Evolutionary conservation across 2,797 vertebrate genomes (phyloP), one percentile per base, ranked within the genome.

Genomic region (Chanos chanos): DNA sequence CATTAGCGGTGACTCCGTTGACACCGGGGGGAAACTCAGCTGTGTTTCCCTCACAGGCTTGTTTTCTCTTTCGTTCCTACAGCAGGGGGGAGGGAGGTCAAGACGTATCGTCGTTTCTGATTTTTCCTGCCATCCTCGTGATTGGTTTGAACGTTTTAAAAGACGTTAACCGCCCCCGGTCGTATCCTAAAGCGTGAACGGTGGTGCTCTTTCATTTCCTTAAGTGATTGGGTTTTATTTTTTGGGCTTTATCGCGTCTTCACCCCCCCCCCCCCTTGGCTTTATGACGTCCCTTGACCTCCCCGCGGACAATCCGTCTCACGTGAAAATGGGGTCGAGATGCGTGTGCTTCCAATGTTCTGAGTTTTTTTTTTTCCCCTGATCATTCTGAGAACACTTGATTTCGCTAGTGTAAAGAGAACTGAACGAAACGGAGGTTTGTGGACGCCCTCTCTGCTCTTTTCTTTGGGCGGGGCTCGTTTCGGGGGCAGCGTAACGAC

Each of bases 1-100:
- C 45, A 27, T 70, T 36, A 56, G 19, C 28, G 37, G 57, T 58
- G 66, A 74, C 62, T 67, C 36, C 36, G 55, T 58, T 68, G 73
- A 60, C 57, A 67, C 33, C 12, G 68, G 58, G n/a, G n/a, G n/a
- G n/a, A n/a, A n/a, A n/a, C 61, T 69, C 55, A 54, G 58, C 12
- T 36, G 58, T 52, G 34, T 61, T 64, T 64, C 54, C 24, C 51
- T 24, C 25, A 54, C 62, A 61, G 43, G 22, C 27, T 39, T 19
- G 41, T 45, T 15, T 63, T 57, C 59, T 22, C 21, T 19, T 47
- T 21, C 40, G 27, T 28, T 28, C 18, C 39, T 21, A 39, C 30
- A 22, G 37, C 30, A 15, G 30, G 5, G 39, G 10, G 24, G 3
- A 10, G 52, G 30, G 30, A 4, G 34, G 52, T 36, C 47, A 5